A percentile compares a stretch with the other conserved stretches of the same genome.
Evolutionary conservation across 2,113 vertebrate species (phyloP).

Genomic region (Polyodon spathula): DNA sequence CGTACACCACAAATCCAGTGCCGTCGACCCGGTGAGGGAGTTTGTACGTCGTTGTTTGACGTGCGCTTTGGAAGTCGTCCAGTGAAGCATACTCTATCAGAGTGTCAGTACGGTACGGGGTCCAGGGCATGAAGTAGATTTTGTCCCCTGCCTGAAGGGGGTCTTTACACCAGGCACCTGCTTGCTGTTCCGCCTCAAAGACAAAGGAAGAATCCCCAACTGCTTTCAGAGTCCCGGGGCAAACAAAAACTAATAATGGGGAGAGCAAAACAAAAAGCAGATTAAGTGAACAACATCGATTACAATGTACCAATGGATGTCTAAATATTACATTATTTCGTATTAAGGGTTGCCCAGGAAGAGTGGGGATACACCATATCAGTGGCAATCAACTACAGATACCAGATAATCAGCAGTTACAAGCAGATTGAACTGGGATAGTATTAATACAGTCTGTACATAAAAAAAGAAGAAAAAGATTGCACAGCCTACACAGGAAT

Average conservation of each 20-base stretch:
- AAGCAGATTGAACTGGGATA: constrained; percentile 36
- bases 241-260: constrained; percentile 97
- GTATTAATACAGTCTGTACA: constrained; percentile 42
- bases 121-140: constrained; percentile 99
- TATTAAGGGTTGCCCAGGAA: constrained; percentile 46
- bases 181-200: constrained; percentile 96
- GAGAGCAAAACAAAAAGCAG: constrained; percentile 72
- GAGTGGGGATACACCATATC: constrained; percentile 42
- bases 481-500: constrained; percentile 34
- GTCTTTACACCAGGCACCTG: constrained; percentile 98
- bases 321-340: constrained; percentile 39
- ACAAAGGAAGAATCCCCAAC: constrained; percentile 92
- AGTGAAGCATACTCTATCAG: constrained; percentile 92
- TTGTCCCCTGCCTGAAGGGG: constrained; percentile 96
- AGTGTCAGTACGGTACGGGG: constrained; percentile 93
- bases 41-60: constrained; percentile 91
- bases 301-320: constrained; percentile 14
- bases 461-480: constrained; percentile 46
- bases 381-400: constrained; percentile 49
- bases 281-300: constrained; percentile 32
- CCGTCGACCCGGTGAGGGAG: constrained; percentile 94
- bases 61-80: constrained; percentile 86
- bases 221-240: constrained; percentile 97
- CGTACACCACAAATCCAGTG: constrained; percentile 96
- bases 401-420: constrained; percentile 38